phyloP scores from a whole-genome alignment of 2,888 invertebrate genomes.

The Xylota sylvarum region DNA sequence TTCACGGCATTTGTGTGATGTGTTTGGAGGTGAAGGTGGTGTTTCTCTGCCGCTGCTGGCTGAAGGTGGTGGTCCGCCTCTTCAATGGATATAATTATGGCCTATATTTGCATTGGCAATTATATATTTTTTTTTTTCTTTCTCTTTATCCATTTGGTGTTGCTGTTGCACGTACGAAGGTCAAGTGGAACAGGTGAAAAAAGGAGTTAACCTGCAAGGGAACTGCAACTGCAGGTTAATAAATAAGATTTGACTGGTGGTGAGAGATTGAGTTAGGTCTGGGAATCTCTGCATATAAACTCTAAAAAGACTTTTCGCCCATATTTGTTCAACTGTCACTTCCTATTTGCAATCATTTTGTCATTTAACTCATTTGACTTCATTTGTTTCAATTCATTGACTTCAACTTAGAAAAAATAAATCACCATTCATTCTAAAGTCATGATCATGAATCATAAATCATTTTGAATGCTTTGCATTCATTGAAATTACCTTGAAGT shows the following conservation, averaged over 20 bases:
- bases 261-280: too few relatives aligned
- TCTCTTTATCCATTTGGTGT: slow-evolving; percentile 12
- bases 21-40: slow-evolving; percentile 11
- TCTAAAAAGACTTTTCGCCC: too few relatives aligned
- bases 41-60: background rate
- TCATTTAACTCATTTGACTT: too few relatives aligned
- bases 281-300: too few relatives aligned
- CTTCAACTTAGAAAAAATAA: too few relatives aligned
- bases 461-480: too few relatives aligned
- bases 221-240: slow-evolving; percentile 24
- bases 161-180: slow-evolving; percentile 31
- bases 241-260: background rate
- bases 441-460: too few relatives aligned
- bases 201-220: slow-evolving; percentile 49
- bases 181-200: slow-evolving; percentile 60
- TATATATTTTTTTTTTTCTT: slow-evolving; percentile 26
- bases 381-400: too few relatives aligned
- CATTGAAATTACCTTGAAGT: too few relatives aligned
- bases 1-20: slow-evolving; percentile 43
- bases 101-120: slow-evolving; percentile 69
- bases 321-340: too few relatives aligned
- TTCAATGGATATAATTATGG: slow-evolving; percentile 61
- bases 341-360: too few relatives aligned
- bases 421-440: too few relatives aligned
- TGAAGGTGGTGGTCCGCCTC: slow-evolving; percentile 30